Evolutionary conservation across 2,888 invertebrate genomes (phyloP), one percentile per base, ranked within the genome.

Genomic region (Parnassius mnemosyne): DNA sequence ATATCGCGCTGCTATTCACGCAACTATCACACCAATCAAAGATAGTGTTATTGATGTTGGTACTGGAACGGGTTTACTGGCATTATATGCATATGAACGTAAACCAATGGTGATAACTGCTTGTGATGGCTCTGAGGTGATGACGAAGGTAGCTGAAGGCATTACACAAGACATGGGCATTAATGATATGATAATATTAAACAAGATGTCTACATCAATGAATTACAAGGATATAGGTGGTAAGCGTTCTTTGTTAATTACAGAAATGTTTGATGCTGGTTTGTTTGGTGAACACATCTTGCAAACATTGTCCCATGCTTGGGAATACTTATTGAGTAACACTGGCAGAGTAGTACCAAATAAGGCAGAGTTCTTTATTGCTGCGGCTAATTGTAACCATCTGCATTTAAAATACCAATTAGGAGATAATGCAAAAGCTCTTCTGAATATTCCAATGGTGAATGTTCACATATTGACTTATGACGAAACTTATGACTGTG

Each of bases 261-360:
- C 95, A 3, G 96, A 97, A 85, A 94, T 94, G 67, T 95, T 97
- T 86, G 97, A 97, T 88, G 94, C 95, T 56, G 96, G 95, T 0
- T 78, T 96, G 41, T 94, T 97, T 80, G 96, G 97, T 1, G 97
- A 97, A 83, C 92, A 93, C 71, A 92, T 95, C 46, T 79, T 97
- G 52, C 89, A 93, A 68, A 94, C 94, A 16, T 77, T 96, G 51
- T 81, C 92, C 51, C 95, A 96, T 85, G 96, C 96, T 9, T 94
- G 94, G 93, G 84, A 93, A 61, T 80, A 93, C 69, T 86, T 96
- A 52, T 77, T 96, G 20, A 69, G 72, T 41, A 69, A 81, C 25
- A 72, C 76, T 58, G 93, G 92, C 7, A 86, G 87, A 74, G 89
- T 95, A 3, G 84, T 95, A 64, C 95, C 95, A 1, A 81, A 85